Percentiles rank a stretch among this genome's conserved stretches.
phyloP scores from a whole-genome alignment of 2,888 invertebrate genomes.

The Laothoe populi region DNA sequence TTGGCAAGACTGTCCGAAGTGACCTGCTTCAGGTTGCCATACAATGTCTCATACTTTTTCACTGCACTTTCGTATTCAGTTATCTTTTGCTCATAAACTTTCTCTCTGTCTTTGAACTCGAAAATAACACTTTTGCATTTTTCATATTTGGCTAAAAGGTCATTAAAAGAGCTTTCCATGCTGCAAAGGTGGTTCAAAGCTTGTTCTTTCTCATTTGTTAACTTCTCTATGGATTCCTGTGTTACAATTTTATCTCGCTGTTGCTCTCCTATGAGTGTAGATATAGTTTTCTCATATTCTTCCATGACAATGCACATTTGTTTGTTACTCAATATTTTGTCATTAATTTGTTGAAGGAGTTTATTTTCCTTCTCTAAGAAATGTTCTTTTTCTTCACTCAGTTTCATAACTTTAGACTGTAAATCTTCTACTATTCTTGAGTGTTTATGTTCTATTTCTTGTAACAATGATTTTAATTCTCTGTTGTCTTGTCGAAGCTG shows the following conservation, averaged over 20 bases:
- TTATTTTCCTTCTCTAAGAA: conserved; percentile 61
- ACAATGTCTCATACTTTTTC: conserved; percentile 90
- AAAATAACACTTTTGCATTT: conserved; percentile 85
- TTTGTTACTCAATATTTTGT: conserved; percentile 70
- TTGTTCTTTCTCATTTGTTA: conserved; percentile 83
- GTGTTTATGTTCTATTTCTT: conserved; percentile 63
- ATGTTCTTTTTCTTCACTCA: conserved; percentile 63
- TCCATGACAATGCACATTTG: conserved; percentile 89
- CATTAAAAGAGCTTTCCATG: conserved; percentile 87
- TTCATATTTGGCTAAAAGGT: conserved; percentile 86
- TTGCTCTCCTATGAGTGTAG: conserved; percentile 89
- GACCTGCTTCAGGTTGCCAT: conserved; percentile 92
- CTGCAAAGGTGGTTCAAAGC: conserved; percentile 84
- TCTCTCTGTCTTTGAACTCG: conserved; percentile 86
- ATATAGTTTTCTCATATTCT: conserved; percentile 92
- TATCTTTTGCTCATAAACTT: conserved; percentile 87
- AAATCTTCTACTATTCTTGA: conserved; percentile 61
- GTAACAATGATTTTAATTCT: conserved; percentile 65
- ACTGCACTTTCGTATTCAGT: conserved; percentile 88
- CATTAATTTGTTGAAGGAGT: conserved; percentile 65
- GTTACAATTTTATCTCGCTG: conserved; percentile 85
- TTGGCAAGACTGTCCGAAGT: conserved; percentile 92
- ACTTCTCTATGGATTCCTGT: conserved; percentile 74
- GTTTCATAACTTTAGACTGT: conserved; percentile 64
- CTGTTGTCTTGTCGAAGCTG: conserved; percentile 70